phyloP scores from a whole-genome alignment of 2,888 invertebrate genomes.

The Pollenia griseotomentosa region DNA sequence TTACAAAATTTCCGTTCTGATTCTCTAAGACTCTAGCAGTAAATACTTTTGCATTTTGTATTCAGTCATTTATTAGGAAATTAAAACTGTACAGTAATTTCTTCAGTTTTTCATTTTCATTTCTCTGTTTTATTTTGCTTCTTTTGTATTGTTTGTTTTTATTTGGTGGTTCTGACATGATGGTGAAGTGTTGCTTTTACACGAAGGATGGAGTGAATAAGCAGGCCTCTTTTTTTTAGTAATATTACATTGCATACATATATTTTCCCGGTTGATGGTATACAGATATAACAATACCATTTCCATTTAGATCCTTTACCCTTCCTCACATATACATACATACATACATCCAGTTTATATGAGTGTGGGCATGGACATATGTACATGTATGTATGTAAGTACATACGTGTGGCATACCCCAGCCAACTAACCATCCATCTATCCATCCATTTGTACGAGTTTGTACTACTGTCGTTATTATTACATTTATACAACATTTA shows the following conservation, averaged over 20 bases:
- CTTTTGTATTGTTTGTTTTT: slow-evolving; percentile 33
- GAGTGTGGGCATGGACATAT: neutral
- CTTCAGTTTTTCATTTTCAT: slow-evolving; percentile 30
- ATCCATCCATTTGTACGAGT: slow-evolving; percentile 32
- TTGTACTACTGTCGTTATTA: slow-evolving; percentile 44
- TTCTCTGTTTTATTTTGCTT: slow-evolving; percentile 45
- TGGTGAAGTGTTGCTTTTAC: neutral
- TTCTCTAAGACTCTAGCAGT: neutral
- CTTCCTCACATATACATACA: slow-evolving; percentile 1
- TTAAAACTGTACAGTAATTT: slow-evolving; percentile 53
- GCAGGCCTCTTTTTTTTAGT: slow-evolving; percentile 17
- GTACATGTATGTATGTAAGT: neutral
- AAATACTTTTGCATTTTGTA: slow-evolving; percentile 11
- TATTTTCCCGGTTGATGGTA: slow-evolving; percentile 58
- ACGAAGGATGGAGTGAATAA: slow-evolving; percentile 29
- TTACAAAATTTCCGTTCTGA: slow-evolving; percentile 12
- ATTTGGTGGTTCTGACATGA: slow-evolving; percentile 23
- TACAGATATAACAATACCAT: slow-evolving; percentile 49
- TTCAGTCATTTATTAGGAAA: slow-evolving; percentile 16
- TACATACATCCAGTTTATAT: neutral
- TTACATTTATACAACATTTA: slow-evolving; percentile 63
- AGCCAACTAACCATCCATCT: slow-evolving; percentile 31
- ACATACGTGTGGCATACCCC: neutral
- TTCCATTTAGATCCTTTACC: slow-evolving; percentile 56
- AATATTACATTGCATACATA: slow-evolving; percentile 37